Conservation (phyloP, 2,888 invertebrate species). For the Polyploca ridens region DNA sequence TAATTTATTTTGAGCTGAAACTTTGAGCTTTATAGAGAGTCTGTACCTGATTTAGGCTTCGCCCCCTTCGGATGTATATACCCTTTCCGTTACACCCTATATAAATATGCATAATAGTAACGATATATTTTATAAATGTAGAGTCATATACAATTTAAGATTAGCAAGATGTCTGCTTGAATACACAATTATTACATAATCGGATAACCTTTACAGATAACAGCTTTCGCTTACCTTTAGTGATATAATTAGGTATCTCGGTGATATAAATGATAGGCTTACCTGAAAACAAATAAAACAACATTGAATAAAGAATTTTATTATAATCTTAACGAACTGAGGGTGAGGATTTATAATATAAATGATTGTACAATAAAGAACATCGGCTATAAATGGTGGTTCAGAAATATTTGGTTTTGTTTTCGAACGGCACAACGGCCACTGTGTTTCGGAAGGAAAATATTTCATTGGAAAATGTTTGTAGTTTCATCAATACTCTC, state of each 20-base stretch:
- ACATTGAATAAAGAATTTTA: slow-evolving; percentile 20
- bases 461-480: not conserved
- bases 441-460: not conserved
- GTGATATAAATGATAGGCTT: slow-evolving; percentile 34
- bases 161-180: not conserved
- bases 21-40: too few relatives aligned
- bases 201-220: slow-evolving; percentile 12
- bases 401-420: slow-evolving; percentile 60
- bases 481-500: not conserved
- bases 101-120: not conserved
- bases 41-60: too few relatives aligned
- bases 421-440: slow-evolving; percentile 20
- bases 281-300: slow-evolving; percentile 45
- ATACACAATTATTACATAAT: not conserved
- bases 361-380: slow-evolving; percentile 54
- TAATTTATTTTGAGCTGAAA: too few relatives aligned
- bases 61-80: too few relatives aligned
- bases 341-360: slow-evolving; percentile 60
- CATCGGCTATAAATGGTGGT: slow-evolving; percentile 44
- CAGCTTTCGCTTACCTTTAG: slow-evolving; percentile 11
- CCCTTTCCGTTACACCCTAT: too few relatives aligned
- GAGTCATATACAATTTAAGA: not conserved
- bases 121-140: not conserved
- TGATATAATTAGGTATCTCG: not conserved
- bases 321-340: slow-evolving; percentile 39